These are phyloP conservation scores for Nezara viridula DNA, from an alignment of 2,888 invertebrate genomes.

Conservation along the genomic window DNA sequence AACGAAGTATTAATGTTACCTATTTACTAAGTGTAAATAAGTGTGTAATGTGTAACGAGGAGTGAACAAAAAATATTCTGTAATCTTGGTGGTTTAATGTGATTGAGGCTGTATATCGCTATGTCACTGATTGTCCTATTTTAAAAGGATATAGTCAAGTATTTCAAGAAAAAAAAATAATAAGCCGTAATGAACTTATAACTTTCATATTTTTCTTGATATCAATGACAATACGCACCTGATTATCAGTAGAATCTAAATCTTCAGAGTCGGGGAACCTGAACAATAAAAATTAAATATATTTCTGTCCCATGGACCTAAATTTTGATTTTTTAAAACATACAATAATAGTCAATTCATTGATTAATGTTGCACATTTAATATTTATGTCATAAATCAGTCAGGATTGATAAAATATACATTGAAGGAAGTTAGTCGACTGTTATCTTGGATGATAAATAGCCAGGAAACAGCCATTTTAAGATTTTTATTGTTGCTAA, in stretches of 20 bases:
- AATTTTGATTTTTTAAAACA: background rate
- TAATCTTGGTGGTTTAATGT: too few relatives aligned
- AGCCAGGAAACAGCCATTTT: too few relatives aligned
- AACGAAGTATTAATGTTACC: background rate
- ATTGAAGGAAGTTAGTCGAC: too few relatives aligned
- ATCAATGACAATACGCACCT: conserved; percentile 56
- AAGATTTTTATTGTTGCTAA: too few relatives aligned
- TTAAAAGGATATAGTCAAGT: too few relatives aligned
- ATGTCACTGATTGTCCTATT: too few relatives aligned
- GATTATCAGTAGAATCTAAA: conserved; percentile 64
- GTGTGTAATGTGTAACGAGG: background rate
- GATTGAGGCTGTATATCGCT: too few relatives aligned
- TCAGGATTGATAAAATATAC: background rate
- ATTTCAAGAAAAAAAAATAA: too few relatives aligned
- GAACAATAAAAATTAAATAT: conserved; percentile 1
- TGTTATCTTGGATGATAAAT: too few relatives aligned
- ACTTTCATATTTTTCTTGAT: background rate
- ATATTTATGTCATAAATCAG: background rate
- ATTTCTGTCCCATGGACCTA: background rate
- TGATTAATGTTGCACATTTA: background rate
- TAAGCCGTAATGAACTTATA: too few relatives aligned
- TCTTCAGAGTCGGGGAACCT: conserved; percentile 64
- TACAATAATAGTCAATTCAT: background rate
- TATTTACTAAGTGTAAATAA: background rate
- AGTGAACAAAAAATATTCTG: too few relatives aligned